Evolutionary conservation across 2,113 vertebrate genomes (phyloP), one percentile per base, ranked within the genome.

Genomic region (Coracopsis vasa): DNA sequence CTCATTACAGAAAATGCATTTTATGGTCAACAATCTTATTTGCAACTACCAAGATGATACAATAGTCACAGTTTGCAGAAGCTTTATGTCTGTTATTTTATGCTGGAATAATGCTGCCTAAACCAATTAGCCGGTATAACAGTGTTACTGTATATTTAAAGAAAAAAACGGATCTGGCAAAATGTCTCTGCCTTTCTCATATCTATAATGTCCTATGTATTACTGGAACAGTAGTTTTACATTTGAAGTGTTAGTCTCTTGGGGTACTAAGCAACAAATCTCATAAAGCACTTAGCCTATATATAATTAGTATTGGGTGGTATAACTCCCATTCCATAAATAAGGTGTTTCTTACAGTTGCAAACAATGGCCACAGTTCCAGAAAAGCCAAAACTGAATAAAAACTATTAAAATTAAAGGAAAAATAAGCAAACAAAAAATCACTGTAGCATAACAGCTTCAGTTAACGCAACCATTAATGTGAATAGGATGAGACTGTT

Each of bases 61-160:
- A 74, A 53, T 86, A 89, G 73, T 71, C 80, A 91, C n/a, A 90
- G 72, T 78, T 94, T 89, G 71, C 29, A 67, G 67, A 66, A 94
- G 33, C 45, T 81, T 88, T 71, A 90, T 67, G 37, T 54, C 45
- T 91, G 29, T 50, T 96, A 92, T 88, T 83, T 88, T 91, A 62
- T 64, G 33, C 69, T 86, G 77, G 45, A 88, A 86, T 88, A 92
- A 88, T 71, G 47, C 24, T 3, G 7, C 28, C 83, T 39, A 69
- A 92, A 77, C 75, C 45, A 90, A 88, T 95, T 94, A 94, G 31
- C 17, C 53, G 62, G 8, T 41, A 37, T 37, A 75, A 66, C 14
- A 80, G 15, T 39, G 27, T 77, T 73, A 74, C 42, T 53, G 5
- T 33, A 20, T 31, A 80, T 64, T 70, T 54, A 42, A 66, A 62